Conservation (phyloP, 2,797 vertebrate species). For the Enoplosus armatus region DNA sequence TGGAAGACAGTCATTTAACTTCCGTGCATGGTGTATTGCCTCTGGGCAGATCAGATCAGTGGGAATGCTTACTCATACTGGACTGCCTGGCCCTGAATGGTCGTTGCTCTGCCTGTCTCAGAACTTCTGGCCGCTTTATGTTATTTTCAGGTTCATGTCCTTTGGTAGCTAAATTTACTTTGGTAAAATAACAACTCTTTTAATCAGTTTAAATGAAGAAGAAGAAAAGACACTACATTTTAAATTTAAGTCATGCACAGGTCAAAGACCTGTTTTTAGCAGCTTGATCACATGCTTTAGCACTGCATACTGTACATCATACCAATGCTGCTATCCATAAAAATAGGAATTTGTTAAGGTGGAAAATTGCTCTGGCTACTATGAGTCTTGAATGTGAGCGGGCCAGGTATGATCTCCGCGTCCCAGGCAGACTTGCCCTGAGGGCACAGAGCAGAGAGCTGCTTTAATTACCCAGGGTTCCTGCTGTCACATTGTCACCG, state of each 20-base stretch:
- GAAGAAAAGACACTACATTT: slow-evolving; percentile 17
- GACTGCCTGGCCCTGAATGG: slow-evolving; percentile 50
- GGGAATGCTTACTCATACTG: slow-evolving; percentile 82
- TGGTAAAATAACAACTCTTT: not conserved
- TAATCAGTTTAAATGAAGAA: slow-evolving; percentile 32
- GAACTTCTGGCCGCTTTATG: slow-evolving; percentile 13
- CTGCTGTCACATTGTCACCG: slow-evolving; percentile 80
- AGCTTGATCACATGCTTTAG: slow-evolving; percentile 23
- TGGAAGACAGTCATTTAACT: slow-evolving; percentile 91
- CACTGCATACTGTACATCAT: slow-evolving; percentile 34
- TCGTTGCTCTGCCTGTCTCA: slow-evolving; percentile 50
- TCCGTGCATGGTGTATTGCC: slow-evolving; percentile 86
- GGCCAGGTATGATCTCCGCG: slow-evolving; percentile 72
- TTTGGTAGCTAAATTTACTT: slow-evolving; percentile 16
- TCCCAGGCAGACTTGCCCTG: slow-evolving; percentile 70
- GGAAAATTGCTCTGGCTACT: slow-evolving; percentile 56
- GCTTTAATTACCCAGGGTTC: slow-evolving; percentile 86
- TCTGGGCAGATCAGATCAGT: slow-evolving; percentile 82
- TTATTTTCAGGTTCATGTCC: slow-evolving; percentile 46
- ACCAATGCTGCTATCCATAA: slow-evolving; percentile 32
- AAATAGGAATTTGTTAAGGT: slow-evolving; percentile 48
- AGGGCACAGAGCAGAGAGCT: slow-evolving; percentile 75
- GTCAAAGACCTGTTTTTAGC: slow-evolving; percentile 53
- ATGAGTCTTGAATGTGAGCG: slow-evolving; percentile 56
- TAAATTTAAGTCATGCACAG: slow-evolving; percentile 50